A percentile compares a stretch with the other conserved stretches of the same genome.
Evolutionary conservation across 2,113 vertebrate species (phyloP).

Genomic region (Saguinus imperator): DNA sequence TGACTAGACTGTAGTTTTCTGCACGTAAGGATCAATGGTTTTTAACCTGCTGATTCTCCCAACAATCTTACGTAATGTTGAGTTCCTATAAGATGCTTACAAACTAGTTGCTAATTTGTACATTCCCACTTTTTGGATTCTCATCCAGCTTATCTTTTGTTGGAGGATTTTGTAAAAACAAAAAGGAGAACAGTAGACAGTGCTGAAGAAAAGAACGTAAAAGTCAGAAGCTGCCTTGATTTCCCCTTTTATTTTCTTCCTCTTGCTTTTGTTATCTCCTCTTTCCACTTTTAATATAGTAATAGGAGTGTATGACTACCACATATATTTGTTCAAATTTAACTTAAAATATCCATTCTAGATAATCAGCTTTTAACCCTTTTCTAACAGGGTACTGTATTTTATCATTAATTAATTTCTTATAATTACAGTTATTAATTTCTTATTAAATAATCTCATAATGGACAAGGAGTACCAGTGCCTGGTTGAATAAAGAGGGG

Average conservation of each 20-base stretch:
- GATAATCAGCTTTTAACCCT: not conserved
- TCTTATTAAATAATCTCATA: constrained; percentile 1
- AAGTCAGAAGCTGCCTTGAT: not conserved
- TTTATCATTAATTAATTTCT: not conserved
- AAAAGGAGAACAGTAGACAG: not conserved
- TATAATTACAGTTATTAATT: not conserved
- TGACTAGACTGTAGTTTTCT: not conserved
- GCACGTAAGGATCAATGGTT: not conserved
- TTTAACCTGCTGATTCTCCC: not conserved
- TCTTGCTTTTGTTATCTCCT: not conserved
- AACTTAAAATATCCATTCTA: not conserved
- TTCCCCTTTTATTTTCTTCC: not conserved
- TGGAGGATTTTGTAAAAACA: constrained; percentile 19
- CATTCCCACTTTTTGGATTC: not conserved
- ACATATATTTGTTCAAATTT: not conserved
- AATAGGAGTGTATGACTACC: not conserved
- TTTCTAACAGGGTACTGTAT: not conserved
- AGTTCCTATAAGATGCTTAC: not conserved
- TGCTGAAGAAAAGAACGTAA: not conserved
- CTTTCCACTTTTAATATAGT: not conserved
- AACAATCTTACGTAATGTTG: not conserved
- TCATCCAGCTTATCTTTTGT: not conserved
- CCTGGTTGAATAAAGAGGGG: not conserved
- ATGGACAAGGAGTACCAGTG: not conserved
- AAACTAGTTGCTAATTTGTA: not conserved